These are phyloP conservation scores for Cordylochernes scorpioides DNA, from an alignment of 2,888 invertebrate species.

Conservation along the genomic window DNA sequence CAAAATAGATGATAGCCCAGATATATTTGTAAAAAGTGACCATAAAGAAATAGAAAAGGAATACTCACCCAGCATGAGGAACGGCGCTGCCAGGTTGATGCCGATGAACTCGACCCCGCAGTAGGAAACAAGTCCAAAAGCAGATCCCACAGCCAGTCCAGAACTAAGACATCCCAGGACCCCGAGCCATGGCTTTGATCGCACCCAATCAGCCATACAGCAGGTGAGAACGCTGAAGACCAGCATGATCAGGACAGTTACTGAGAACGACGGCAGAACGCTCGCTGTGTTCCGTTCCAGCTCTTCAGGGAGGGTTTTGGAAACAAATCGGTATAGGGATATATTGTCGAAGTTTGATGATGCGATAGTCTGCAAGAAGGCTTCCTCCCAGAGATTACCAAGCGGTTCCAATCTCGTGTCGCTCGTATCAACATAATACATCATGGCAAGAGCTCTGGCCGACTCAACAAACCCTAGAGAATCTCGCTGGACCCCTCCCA, in stretches of 20 bases:
- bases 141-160: constrained; percentile 63
- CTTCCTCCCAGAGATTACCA: constrained; percentile 64
- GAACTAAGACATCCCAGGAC: constrained; percentile 69
- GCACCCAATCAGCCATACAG: constrained; percentile 76
- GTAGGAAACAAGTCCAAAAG: constrained; percentile 70
- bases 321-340: constrained; percentile 53
- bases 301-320: constrained; percentile 67
- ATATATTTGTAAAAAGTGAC: too few species aligned
- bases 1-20: too few species aligned
- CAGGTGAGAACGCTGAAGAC: constrained; percentile 52
- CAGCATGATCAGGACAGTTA: constrained; percentile 63
- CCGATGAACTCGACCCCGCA: constrained; percentile 73
- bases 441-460: constrained; percentile 64
- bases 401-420: constrained; percentile 25
- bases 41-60: too few species aligned
- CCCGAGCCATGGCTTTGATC: constrained; percentile 75
- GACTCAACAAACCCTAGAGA: constrained; percentile 46
- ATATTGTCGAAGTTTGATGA: constrained; percentile 47
- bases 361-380: constrained; percentile 45
- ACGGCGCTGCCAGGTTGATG: constrained; percentile 75
- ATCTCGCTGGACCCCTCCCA: constrained; percentile 52
- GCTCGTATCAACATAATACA: constrained; percentile 43
- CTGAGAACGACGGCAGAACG: constrained; percentile 24
- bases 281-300: constrained; percentile 70
- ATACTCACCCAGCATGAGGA: constrained; percentile 81